Evolutionary conservation across 2,797 vertebrate genomes (phyloP).

Genomic region (Myripristis murdjan): DNA sequence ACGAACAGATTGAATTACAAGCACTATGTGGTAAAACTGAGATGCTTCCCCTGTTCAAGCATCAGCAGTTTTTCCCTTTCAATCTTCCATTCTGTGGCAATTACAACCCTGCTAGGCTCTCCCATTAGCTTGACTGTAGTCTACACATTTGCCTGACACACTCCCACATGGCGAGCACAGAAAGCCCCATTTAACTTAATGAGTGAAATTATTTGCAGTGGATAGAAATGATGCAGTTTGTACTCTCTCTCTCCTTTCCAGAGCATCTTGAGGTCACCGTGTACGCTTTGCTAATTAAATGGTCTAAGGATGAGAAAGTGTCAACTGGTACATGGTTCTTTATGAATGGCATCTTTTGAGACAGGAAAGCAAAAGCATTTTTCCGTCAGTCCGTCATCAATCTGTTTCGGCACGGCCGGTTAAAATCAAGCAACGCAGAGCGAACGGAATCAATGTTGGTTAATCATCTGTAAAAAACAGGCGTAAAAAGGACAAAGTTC

Average conservation of each 20-base stretch:
- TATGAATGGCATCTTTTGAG: slow-evolving; percentile 32
- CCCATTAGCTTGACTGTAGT: slow-evolving; percentile 35
- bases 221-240: slow-evolving; percentile 38
- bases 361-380: slow-evolving; percentile 26
- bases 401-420: slow-evolving; percentile 53
- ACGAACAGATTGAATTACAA: slow-evolving; percentile 11
- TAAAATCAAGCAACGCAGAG: slow-evolving; percentile 39
- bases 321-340: slow-evolving; percentile 33
- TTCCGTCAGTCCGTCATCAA: slow-evolving; percentile 29
- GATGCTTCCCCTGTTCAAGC: neutral
- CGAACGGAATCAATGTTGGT: slow-evolving; percentile 24
- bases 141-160: slow-evolving; percentile 35
- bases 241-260: slow-evolving; percentile 27
- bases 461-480: slow-evolving; percentile 30
- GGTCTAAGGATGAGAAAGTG: slow-evolving; percentile 45
- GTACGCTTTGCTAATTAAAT: slow-evolving; percentile 34
- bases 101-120: slow-evolving; percentile 30
- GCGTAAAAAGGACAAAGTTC: slow-evolving; percentile 35
- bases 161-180: slow-evolving; percentile 17
- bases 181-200: slow-evolving; percentile 44
- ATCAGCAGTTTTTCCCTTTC: neutral
- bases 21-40: slow-evolving; percentile 7
- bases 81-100: slow-evolving; percentile 27
- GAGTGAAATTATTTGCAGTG: slow-evolving; percentile 37
- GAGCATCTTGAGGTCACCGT: slow-evolving; percentile 38